Conservation (phyloP, 2,888 invertebrate species). For the Tetanocera ferruginea region DNA sequence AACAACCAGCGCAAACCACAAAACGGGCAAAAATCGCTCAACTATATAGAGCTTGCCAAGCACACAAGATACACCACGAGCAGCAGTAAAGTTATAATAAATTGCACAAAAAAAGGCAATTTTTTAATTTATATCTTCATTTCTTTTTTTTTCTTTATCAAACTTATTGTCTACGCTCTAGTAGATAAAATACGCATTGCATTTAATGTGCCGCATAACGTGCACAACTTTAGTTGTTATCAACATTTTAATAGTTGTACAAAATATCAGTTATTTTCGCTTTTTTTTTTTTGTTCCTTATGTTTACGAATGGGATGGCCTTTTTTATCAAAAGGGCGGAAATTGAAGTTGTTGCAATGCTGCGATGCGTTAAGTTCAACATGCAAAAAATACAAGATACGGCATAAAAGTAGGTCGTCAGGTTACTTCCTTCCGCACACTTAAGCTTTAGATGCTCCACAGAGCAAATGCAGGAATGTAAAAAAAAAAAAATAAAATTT, state of each 20-base stretch:
- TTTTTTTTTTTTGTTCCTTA: not conserved
- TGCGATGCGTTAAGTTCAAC: conserved; percentile 4
- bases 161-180: conserved; percentile 13
- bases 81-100: conserved; percentile 17
- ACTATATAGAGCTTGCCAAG: not conserved
- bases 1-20: not conserved
- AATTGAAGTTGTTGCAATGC: not conserved
- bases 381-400: not conserved
- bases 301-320: not conserved
- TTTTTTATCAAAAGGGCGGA: conserved; percentile 1
- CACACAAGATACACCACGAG: not conserved
- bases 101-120: not conserved
- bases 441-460: too few relatives aligned
- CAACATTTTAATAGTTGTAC: not conserved
- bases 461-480: too few relatives aligned
- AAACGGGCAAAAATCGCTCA: not conserved
- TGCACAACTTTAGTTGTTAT: conserved; percentile 5
- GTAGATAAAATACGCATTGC: conserved; percentile 17
- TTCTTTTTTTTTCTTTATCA: not conserved
- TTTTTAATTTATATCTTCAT: not conserved
- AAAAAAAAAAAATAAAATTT: too few relatives aligned
- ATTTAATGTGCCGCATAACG: not conserved
- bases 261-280: not conserved
- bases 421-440: too few relatives aligned
- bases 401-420: too few relatives aligned